Percentiles rank a stretch among this genome's conserved stretches.
Evolutionary conservation across 2,113 vertebrate species (phyloP).

Genomic region (Fulmarus glacialis): DNA sequence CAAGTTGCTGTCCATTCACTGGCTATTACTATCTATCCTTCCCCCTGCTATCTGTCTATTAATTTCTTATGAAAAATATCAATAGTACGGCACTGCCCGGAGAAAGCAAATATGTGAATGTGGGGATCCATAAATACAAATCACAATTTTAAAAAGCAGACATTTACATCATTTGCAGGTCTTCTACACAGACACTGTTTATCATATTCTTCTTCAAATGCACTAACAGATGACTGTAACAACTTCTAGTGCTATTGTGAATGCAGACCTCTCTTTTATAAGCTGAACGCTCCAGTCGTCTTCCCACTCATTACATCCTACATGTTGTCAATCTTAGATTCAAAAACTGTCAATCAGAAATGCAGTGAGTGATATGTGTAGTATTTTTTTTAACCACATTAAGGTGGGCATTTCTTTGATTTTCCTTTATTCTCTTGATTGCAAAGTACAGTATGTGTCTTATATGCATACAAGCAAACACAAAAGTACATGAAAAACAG

Average conservation of each 20-base stretch:
- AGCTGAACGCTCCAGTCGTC: conserved; percentile 29
- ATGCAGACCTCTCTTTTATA: conserved; percentile 40
- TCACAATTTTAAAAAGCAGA: background rate
- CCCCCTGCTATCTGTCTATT: background rate
- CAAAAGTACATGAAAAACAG: conserved; percentile 21
- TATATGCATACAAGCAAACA: conserved; percentile 10
- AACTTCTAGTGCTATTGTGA: conserved; percentile 51
- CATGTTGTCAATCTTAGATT: conserved; percentile 64
- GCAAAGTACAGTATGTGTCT: conserved; percentile 11
- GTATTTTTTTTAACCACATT: background rate
- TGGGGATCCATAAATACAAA: background rate
- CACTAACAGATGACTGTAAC: conserved; percentile 30
- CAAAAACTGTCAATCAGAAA: conserved; percentile 50
- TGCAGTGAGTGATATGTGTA: conserved; percentile 18
- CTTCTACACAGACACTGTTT: background rate
- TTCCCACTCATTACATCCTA: conserved; percentile 65
- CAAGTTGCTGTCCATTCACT: background rate
- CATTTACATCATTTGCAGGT: background rate
- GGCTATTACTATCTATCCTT: background rate
- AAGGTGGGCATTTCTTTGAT: conserved; percentile 51
- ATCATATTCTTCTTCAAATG: conserved; percentile 3
- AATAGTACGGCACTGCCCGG: background rate
- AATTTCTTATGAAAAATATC: background rate
- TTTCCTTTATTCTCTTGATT: conserved; percentile 61
- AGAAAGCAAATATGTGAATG: background rate